These are phyloP conservation scores for Sebastes reedi DNA, from an alignment of 2,797 vertebrate genomes.

Conservation along the genomic window DNA sequence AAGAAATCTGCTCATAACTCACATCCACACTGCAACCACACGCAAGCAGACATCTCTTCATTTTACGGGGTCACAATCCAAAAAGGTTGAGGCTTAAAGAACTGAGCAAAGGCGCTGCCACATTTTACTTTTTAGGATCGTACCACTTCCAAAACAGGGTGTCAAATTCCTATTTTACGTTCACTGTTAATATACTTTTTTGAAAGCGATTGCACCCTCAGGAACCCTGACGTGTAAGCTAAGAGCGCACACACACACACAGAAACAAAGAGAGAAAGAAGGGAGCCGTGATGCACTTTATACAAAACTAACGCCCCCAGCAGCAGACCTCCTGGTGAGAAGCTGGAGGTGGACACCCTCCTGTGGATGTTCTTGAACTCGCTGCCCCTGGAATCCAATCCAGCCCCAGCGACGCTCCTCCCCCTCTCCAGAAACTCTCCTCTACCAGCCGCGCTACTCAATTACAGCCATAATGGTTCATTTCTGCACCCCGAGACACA, in stretches of 20 bases:
- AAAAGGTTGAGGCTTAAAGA: background rate
- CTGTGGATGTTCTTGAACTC: slow-evolving; percentile 66
- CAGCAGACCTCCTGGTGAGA: slow-evolving; percentile 44
- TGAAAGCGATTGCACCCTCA: background rate
- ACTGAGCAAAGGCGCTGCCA: background rate
- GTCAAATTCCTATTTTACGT: background rate
- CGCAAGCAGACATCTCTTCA: too few species aligned
- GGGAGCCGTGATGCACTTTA: background rate
- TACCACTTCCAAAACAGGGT: background rate
- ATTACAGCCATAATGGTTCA: slow-evolving; percentile 75
- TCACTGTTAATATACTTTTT: background rate
- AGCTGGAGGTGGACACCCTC: slow-evolving; percentile 57
- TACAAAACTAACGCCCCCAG: background rate
- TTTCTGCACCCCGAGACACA: slow-evolving; percentile 76
- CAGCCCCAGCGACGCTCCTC: slow-evolving; percentile 47
- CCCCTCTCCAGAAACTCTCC: slow-evolving; percentile 39
- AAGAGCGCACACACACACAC: background rate
- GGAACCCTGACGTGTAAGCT: background rate
- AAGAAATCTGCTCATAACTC: background rate
- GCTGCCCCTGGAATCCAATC: slow-evolving; percentile 70
- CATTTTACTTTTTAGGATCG: background rate
- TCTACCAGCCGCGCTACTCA: slow-evolving; percentile 59
- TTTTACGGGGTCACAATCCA: background rate
- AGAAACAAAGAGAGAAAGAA: background rate
- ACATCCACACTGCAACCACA: background rate